Evolutionary conservation across 2,888 invertebrate genomes (phyloP).

Genomic region (Orthosia gracilis): DNA sequence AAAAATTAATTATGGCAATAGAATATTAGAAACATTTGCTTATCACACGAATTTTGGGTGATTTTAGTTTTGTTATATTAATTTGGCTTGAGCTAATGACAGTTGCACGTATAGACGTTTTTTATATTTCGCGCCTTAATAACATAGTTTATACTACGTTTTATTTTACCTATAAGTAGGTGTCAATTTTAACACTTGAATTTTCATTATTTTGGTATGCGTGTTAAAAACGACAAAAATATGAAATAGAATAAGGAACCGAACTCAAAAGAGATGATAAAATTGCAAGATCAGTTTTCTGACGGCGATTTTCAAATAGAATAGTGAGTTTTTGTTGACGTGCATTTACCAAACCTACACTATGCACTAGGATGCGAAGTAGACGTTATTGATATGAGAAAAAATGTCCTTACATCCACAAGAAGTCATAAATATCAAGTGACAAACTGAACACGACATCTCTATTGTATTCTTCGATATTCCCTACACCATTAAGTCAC

Average conservation of each 20-base stretch:
- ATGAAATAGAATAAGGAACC: too few relatives aligned
- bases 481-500: slow-evolving; percentile 46
- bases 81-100: not conserved
- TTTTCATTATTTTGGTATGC: not conserved
- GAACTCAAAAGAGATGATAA: too few relatives aligned
- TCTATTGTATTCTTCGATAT: slow-evolving; percentile 39
- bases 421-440: slow-evolving; percentile 38
- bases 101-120: not conserved
- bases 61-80: slow-evolving; percentile 8
- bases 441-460: slow-evolving; percentile 41
- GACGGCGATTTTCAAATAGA: too few relatives aligned
- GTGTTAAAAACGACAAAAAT: not conserved
- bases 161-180: not conserved
- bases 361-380: not conserved
- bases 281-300: too few relatives aligned
- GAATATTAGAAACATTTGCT: slow-evolving; percentile 12
- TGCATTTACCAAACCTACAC: not conserved
- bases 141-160: not conserved
- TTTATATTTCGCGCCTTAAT: not conserved
- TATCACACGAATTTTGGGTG: not conserved
- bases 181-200: not conserved
- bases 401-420: slow-evolving; percentile 27
- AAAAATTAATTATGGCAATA: slow-evolving; percentile 22
- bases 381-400: slow-evolving; percentile 12
- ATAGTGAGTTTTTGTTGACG: too few relatives aligned